Evolutionary conservation across 1,140 invertebrate species (phyloP).

Genomic region (Cataglyphis hispanica): DNA sequence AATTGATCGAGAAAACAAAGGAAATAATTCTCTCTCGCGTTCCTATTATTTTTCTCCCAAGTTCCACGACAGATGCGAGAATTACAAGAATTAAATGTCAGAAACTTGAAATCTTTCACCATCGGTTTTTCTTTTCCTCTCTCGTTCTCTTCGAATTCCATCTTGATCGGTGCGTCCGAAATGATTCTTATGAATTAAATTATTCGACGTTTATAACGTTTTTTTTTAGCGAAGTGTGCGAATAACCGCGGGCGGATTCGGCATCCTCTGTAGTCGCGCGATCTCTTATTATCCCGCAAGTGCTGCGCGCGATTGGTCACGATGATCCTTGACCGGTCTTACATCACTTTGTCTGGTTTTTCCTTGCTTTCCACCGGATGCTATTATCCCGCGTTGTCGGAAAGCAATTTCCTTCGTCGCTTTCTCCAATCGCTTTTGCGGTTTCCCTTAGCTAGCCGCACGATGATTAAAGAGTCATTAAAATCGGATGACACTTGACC

Average conservation of each 20-base stretch:
- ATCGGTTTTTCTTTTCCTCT: not conserved
- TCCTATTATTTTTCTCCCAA: not conserved
- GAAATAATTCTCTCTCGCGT: not conserved
- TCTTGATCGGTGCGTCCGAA: not conserved
- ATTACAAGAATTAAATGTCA: not conserved
- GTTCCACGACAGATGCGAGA: not conserved
- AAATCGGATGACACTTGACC: slow-evolving; percentile 29
- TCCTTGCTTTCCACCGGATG: slow-evolving; percentile 37
- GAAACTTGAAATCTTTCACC: no score
- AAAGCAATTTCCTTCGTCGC: slow-evolving; percentile 52
- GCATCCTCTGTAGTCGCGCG: not conserved
- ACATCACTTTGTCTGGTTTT: slow-evolving; percentile 42
- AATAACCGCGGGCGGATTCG: slow-evolving; percentile 28
- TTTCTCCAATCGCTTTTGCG: slow-evolving; percentile 46
- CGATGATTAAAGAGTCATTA: slow-evolving; percentile 37
- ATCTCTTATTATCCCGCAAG: slow-evolving; percentile 34
- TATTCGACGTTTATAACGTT: slow-evolving; percentile 32
- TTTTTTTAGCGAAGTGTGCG: slow-evolving; percentile 32
- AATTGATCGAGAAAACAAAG: not conserved
- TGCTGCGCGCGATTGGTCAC: slow-evolving; percentile 27
- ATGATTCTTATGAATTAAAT: slow-evolving; percentile 27
- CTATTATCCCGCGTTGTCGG: slow-evolving; percentile 41
- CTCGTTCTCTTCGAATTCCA: not conserved
- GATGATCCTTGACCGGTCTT: slow-evolving; percentile 24
- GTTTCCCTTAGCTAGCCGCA: slow-evolving; percentile 15